These are phyloP conservation scores for Prolemur simus DNA, from an alignment of 2,113 vertebrate species.

Conservation along the genomic window DNA sequence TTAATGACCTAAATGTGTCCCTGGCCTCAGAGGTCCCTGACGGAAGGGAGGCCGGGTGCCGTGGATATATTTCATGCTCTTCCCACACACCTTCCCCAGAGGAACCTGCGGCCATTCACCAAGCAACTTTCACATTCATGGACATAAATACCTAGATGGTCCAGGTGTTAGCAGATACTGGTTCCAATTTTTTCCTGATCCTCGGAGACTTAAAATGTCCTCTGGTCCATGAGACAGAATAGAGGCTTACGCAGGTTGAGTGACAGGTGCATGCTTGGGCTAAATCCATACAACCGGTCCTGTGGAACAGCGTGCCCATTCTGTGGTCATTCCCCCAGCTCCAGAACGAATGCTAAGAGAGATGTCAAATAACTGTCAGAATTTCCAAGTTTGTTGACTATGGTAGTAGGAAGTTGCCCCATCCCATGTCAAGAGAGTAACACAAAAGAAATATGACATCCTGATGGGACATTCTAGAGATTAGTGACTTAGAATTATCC, in stretches of 20 bases:
- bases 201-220: neutral
- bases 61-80: neutral
- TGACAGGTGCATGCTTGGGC: neutral
- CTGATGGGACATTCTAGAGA: neutral
- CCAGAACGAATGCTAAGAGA: neutral
- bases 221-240: neutral
- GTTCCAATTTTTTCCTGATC: neutral
- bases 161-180: neutral
- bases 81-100: neutral
- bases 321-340: neutral
- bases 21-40: neutral
- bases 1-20: neutral
- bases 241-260: neutral
- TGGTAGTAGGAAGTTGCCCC: neutral
- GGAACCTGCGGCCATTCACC: neutral
- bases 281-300: neutral
- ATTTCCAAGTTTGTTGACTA: neutral
- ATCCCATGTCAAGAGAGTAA: neutral
- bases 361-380: neutral
- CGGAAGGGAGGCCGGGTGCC: neutral
- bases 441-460: neutral
- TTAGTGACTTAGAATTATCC: neutral
- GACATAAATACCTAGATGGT: neutral
- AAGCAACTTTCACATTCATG: neutral
- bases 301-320: neutral